Evolutionary conservation across 2,888 invertebrate genomes (phyloP).

Genomic region (Exephanes ischioxanthus): DNA sequence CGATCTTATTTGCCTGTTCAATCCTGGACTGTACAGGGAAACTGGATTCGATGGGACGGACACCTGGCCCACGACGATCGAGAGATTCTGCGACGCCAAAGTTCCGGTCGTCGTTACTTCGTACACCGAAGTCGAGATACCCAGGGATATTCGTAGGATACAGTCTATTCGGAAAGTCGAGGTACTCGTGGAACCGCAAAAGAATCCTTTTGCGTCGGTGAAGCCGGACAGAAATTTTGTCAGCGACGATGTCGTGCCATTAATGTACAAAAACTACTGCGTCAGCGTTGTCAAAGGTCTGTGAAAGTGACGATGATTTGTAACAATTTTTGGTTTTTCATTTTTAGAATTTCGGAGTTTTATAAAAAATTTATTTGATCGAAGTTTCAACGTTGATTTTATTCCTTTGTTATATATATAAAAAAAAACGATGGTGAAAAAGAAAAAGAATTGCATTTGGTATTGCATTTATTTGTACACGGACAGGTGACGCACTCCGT

Average conservation of each 20-base stretch:
- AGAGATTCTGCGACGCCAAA: conserved; percentile 86
- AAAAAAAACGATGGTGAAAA: neutral
- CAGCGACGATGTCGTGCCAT: conserved; percentile 89
- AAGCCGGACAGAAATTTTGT: conserved; percentile 92
- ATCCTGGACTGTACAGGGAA: conserved; percentile 89
- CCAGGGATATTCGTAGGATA: conserved; percentile 88
- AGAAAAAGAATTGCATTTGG: conserved; percentile 27
- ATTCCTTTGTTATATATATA: neutral
- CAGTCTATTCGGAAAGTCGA: conserved; percentile 86
- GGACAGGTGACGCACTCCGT: conserved; percentile 48
- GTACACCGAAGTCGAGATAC: conserved; percentile 89
- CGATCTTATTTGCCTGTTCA: conserved; percentile 89
- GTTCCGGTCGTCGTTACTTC: conserved; percentile 89
- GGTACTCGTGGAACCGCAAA: conserved; percentile 86
- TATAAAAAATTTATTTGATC: neutral
- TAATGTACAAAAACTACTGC: conserved; percentile 91
- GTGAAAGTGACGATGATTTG: conserved; percentile 9
- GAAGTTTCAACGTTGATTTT: neutral
- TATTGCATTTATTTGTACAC: conserved; percentile 64
- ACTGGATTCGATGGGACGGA: conserved; percentile 88
- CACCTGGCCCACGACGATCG: conserved; percentile 89
- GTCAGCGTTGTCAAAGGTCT: conserved; percentile 85
- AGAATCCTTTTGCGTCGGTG: conserved; percentile 89
- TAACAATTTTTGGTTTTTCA: neutral
- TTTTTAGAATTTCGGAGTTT: neutral